These are phyloP conservation scores for Galaxias olidus DNA, from an alignment of 2,797 vertebrate species.

Conservation along the genomic window DNA sequence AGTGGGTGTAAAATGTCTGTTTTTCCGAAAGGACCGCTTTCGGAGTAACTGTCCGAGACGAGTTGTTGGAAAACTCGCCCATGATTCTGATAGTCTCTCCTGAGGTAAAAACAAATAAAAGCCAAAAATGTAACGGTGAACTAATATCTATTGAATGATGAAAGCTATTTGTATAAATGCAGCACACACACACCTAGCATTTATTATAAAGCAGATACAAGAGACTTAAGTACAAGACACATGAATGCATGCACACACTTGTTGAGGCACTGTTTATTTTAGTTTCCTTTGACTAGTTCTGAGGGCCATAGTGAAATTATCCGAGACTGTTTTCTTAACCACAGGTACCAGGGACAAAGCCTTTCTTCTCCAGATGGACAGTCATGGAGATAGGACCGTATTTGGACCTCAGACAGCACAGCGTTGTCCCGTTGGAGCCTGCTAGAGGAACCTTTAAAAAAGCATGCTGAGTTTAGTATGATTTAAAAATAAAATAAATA, in stretches of 20 bases:
- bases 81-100: conserved; percentile 54
- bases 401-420: conserved; percentile 54
- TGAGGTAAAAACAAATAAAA: conserved; percentile 8
- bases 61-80: conserved; percentile 50
- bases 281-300: no score
- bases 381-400: conserved; percentile 42
- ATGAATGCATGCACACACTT: background rate
- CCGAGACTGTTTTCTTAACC: background rate
- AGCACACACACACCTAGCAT: background rate
- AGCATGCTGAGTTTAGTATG: background rate
- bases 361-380: conserved; percentile 44
- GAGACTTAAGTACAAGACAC: background rate
- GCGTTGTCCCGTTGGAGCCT: conserved; percentile 38
- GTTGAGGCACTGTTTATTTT: no score
- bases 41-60: conserved; percentile 35
- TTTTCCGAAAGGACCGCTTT: conserved; percentile 50
- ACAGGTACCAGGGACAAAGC: conserved; percentile 48
- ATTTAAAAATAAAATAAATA: background rate
- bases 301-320: background rate
- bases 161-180: background rate
- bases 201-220: no score
- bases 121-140: background rate
- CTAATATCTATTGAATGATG: background rate
- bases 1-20: conserved; percentile 29
- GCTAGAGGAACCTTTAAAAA: conserved; percentile 50